phyloP scores from a whole-genome alignment of 2,113 vertebrate genomes.

The Sinocyclocheilus maitianheensis region DNA sequence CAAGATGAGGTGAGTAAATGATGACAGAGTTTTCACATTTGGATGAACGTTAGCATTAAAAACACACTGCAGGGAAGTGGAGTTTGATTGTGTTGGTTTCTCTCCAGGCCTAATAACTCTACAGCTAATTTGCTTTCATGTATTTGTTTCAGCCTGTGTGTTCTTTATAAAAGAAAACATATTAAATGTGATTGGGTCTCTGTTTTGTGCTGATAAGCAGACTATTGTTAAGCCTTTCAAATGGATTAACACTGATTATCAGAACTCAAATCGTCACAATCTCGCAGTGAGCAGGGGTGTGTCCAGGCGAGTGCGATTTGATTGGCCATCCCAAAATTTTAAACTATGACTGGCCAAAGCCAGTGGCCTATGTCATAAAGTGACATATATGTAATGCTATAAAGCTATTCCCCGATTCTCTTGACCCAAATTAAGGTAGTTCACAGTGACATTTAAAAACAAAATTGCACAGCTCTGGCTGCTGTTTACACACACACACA shows the following conservation, averaged over 20 bases:
- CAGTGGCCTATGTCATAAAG: neutral
- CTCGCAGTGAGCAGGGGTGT: neutral
- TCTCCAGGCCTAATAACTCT: neutral
- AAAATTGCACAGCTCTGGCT: no score
- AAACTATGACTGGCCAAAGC: neutral
- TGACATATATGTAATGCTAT: no score
- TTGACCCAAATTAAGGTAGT: no score
- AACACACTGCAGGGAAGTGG: no score
- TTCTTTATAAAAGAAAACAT: conserved; percentile 11
- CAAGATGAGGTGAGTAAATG: neutral
- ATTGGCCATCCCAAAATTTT: neutral
- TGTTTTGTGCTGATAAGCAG: conserved; percentile 44
- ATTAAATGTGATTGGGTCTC: neutral
- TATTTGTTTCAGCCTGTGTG: neutral
- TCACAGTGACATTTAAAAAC: no score
- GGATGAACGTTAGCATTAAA: neutral
- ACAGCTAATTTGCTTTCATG: neutral
- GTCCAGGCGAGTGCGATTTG: neutral
- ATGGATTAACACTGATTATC: conserved; percentile 34
- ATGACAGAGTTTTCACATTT: neutral
- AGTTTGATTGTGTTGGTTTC: neutral
- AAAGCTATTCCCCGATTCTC: no score
- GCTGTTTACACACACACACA: no score
- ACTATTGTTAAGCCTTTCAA: conserved; percentile 45
- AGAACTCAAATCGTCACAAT: neutral